Evolutionary conservation across 2,888 invertebrate species (phyloP), one percentile per base, ranked within the genome.

Genomic region (Epirrita christyi): DNA sequence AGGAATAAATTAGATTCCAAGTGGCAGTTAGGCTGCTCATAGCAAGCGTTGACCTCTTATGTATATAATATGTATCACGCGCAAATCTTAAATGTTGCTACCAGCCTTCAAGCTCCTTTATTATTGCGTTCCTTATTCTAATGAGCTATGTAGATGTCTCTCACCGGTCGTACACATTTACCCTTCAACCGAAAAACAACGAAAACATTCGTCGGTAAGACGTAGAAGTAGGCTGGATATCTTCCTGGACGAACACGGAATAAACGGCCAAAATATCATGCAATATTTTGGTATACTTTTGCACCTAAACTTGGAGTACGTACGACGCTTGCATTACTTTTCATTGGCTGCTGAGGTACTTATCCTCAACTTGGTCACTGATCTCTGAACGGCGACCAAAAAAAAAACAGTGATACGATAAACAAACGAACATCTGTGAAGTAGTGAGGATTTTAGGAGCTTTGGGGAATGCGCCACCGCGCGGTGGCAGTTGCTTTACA

Each of bases 221-320:
- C 43, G 43, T 37, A 48, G 48, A 42, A 53, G 48, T 43, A 48
- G 43, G 43, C 43, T 55, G 43, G 38, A 36, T 47, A 47, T 51
- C 51, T 57, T 37, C 42, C 36, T 29, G 32, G 15, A 40, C 48
- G 42, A 14, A 52, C 38, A 27, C 15, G 21, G 15, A 44, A 52
- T 56, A 47, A 53, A 58, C 47, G 43, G 52, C 48, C 47, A 44
- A 48, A n/a, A 44, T 48, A 52, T 48, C 48, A 53, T 58, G 52
- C 48, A 48, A 58, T 40, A 13, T 40, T 49, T 42, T 34, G 44
- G 27, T 45, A 45, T 37, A 48, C 48, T 21, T 47, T 21, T 32
- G 7, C n/a, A 15, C 28, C 6, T 28, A 36, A 28, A 13, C 36
- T 37, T 41, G 41, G 14, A 3, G 21, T 21, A 21, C 21, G 4